Base-by-base conservation (phyloP, 1,140 invertebrate genomes). In the Drosophila repleta region DNA sequence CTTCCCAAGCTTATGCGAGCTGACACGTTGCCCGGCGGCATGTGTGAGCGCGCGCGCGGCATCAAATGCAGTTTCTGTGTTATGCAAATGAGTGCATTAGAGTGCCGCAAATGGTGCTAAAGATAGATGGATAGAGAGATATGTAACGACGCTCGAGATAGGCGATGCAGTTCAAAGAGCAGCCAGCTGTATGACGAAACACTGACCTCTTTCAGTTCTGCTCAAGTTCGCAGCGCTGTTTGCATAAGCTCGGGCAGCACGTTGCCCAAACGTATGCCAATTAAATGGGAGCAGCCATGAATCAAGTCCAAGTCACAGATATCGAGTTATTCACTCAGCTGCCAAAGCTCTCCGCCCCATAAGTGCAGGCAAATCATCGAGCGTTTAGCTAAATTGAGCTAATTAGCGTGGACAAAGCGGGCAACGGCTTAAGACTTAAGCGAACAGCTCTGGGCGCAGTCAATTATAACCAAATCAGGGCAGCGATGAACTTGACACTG, bases 21-120 rank as follows among this genome's bases (percentile, higher is more conserved):
- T 52, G 57, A 74, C 76, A 79, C 64, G 76, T 79, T 74, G 79
- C 39, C n/a, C 79, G 64, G 13, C 55, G 32, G 10, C 32, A 67
- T 55, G 53, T 55, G 29, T 60, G 18, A 45, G 10, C 13, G 49
- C 46, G 18, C 60, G 72, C 48, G 55, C 66, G 57, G 62, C 69
- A 77, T 81, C 66, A 82, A 82, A 75, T 75, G 70, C 70, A 63
- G 35, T 76, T 79, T 58, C 48, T 51, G 52, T 66, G 77, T 80
- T 80, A 72, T 76, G 72, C 76, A 79, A 79, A 79, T 80, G 65
- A 79, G 76, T 64, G 58, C 76, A 74, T 79, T 75, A 74, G 63
- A 37, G 21, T 65, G 67, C 51, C 45, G 26, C 67, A 57, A 70
- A 57, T 32, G 61, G 29, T 41, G 53, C 62, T 66, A 71, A 58